Evolutionary conservation across 53 echinoderm and acorn worm species (phyloP), one percentile per base, ranked within the genome.

Genomic region (Henricia sp.): DNA sequence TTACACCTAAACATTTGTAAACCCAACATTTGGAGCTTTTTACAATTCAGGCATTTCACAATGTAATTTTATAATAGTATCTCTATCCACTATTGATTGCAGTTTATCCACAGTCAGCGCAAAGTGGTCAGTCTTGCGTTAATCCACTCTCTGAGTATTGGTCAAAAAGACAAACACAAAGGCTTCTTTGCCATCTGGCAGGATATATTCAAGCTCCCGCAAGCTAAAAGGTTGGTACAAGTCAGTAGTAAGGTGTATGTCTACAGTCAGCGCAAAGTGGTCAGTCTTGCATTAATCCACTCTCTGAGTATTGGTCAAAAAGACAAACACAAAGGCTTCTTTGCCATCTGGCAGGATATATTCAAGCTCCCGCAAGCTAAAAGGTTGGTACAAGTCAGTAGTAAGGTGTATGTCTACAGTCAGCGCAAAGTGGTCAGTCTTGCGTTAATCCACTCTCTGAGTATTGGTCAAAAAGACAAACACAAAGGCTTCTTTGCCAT

Each of bases 121-220:
- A 94, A 59, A 25, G 66, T 52, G 0, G 58, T 97, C 2, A 97
- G 85, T 11, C 74, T 97, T 33, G 72, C 88, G 6, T 59, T 91
- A 34, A 86, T 97, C 8, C 90, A 92, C 67, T 92, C 92, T 8
- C 42, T 97, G 66, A 94, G 71, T 55, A 68, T 97, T 0, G 99
- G 99, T 0, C 94, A 97, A 82, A 97, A 97, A 57, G 99, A 97
- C 84, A 86, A 92, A 68, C 90, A 97, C 71, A 97, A 97, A 83
- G 94, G 99, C 42, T 86, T 97, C 43, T 97, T 88, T 78, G 67
- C 94, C 6, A 90, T 94, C 10, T 97, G 99, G 99, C 94, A 97
- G 58, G 94, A 97, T 17, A 92, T 94, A 35, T 97, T 97, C 67
- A 84, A 92, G 34, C 86, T 97, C 14, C 99, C 99, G 3, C 88